Evolutionary conservation across 1,140 invertebrate genomes (phyloP).

Genomic region (Arion vulgaris): DNA sequence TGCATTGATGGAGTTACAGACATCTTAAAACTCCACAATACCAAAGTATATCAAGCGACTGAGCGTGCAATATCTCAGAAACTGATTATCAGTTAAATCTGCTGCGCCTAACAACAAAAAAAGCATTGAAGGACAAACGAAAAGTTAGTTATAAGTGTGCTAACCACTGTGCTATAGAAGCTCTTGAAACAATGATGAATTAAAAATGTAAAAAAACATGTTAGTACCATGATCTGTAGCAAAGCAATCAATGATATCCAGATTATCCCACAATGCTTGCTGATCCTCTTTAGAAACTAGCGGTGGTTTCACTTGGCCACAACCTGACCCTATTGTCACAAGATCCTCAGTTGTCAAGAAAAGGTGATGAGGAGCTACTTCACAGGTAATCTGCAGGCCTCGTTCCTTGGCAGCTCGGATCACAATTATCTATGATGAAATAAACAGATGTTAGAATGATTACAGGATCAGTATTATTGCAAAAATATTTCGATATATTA

Average conservation of each 20-base stretch:
- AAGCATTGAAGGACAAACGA: too few species aligned
- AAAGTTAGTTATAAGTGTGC: too few species aligned
- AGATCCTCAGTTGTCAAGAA: slow-evolving; percentile 83
- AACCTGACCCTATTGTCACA: slow-evolving; percentile 75
- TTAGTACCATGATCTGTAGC: slow-evolving; percentile 94
- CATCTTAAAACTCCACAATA: too few species aligned
- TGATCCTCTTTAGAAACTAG: slow-evolving; percentile 91
- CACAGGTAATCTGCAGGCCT: slow-evolving; percentile 91
- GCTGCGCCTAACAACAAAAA: too few species aligned
- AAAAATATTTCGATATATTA: too few species aligned
- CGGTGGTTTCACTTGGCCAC: slow-evolving; percentile 88
- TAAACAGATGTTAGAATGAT: background rate
- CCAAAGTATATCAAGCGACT: too few species aligned
- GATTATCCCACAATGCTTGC: slow-evolving; percentile 96
- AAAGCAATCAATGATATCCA: slow-evolving; percentile 97
- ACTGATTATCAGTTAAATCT: too few species aligned
- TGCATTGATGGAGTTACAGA: too few species aligned
- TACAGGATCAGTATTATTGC: too few species aligned
- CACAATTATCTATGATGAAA: slow-evolving; percentile 72
- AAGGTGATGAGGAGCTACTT: slow-evolving; percentile 98
- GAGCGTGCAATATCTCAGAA: too few species aligned
- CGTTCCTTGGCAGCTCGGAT: slow-evolving; percentile 76
- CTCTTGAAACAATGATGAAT: background rate
- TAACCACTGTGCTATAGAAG: too few species aligned
- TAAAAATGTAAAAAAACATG: background rate